Evolutionary conservation across 2,888 invertebrate genomes (phyloP), one percentile per base, ranked within the genome.

Genomic region (Lasioglossum pauxillum): DNA sequence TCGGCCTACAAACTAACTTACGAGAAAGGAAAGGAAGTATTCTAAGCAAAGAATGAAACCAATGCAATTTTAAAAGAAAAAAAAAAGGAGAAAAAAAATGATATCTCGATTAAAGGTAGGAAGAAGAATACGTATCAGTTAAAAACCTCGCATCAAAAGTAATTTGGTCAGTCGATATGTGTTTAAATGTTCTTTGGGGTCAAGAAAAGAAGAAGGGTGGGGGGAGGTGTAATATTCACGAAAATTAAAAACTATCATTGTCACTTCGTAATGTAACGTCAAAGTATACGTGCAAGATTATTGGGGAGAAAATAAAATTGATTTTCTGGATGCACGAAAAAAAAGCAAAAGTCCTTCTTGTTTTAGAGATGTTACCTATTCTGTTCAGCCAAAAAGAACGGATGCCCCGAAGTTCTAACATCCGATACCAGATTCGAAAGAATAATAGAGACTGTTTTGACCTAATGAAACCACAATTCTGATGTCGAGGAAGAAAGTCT

Each of bases 161-260:
- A 72, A 85, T 82, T 83, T 87, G 82, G 75, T 80, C 79, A 83
- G 75, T 88, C 81, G 80, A 67, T 69, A 69, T 75, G 72, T 83
- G 67, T 69, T 84, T 80, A 85, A 87, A 87, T 75, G 77, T 46
- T 60, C 76, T 38, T 84, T 35, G 27, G 27, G 16, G 8, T 35
- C 27, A 78, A 77, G 84, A 80, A 84, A 53, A 72, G 49, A 53
- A 23, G 5, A 3, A 23, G 23, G 16, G 44, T 38, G 23, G 10
- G 31, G 67, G 35, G 38, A 72, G 57, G 38, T 44, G 12, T 44
- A 44, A 23, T 35, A 35, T 72, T 19, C 75, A 82, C 60, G 19
- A 72, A 87, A 88, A 69, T 82, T 75, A 83, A 83, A 88, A 89
- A 57, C 49, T 16, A 72, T 64, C n/a, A 60, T 76, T 78, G 69